Conservation (phyloP, 2,888 invertebrate genomes). For the Dermolepida albohirtum region DNA sequence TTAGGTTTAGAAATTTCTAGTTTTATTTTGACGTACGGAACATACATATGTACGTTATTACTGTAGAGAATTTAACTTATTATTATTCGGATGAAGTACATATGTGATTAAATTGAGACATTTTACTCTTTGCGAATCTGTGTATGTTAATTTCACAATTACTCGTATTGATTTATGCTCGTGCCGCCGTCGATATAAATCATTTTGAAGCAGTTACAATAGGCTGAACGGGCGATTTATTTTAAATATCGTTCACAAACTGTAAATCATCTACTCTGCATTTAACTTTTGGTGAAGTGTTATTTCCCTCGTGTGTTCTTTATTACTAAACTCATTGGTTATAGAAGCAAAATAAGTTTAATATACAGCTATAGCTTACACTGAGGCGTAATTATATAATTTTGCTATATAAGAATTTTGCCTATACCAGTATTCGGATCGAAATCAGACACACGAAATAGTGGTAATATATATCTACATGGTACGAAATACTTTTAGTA, state of each 20-base stretch:
- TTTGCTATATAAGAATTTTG: too few species aligned
- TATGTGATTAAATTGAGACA: slow-evolving; percentile 44
- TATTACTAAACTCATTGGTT: slow-evolving; percentile 15
- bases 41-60: too few species aligned
- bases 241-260: slow-evolving; percentile 24
- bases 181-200: slow-evolving; percentile 33
- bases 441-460: too few species aligned
- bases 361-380: too few species aligned
- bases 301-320: slow-evolving; percentile 11
- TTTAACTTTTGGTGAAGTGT: slow-evolving; percentile 25
- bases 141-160: slow-evolving; percentile 49
- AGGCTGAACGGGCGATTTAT: slow-evolving; percentile 31
- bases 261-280: slow-evolving; percentile 31
- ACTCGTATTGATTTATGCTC: slow-evolving; percentile 48
- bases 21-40: too few species aligned
- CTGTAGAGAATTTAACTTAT: too few species aligned
- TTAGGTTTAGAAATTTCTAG: too few species aligned
- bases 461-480: too few species aligned
- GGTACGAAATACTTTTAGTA: too few species aligned
- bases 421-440: too few species aligned
- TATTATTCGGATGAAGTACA: too few species aligned
- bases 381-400: too few species aligned
- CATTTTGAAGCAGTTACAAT: slow-evolving; percentile 36
- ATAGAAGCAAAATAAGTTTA: not conserved
- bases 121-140: slow-evolving; percentile 43